phyloP scores from a whole-genome alignment of 2,797 vertebrate species.

The Chrosomus eos region DNA sequence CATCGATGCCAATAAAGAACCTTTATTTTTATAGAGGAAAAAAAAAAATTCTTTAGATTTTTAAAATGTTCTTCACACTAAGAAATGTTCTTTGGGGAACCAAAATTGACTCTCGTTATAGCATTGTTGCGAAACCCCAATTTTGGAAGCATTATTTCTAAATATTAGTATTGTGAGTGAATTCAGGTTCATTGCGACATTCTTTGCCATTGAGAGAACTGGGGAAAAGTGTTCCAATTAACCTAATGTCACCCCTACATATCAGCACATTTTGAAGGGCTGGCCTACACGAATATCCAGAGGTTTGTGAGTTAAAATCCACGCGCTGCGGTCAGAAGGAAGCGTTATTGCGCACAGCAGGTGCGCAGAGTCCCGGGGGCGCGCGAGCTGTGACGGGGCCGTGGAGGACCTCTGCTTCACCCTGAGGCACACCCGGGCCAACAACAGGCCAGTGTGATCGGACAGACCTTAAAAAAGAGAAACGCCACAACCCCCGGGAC shows the following conservation, averaged over 20 bases:
- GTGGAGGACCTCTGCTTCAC: slow-evolving; percentile 15
- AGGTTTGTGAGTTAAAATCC: neutral
- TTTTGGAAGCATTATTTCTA: neutral
- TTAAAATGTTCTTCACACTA: too few relatives aligned
- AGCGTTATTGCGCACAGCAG: slow-evolving; percentile 47
- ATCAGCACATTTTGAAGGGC: neutral
- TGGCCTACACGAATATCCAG: neutral
- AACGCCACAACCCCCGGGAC: neutral
- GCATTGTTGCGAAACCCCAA: too few relatives aligned
- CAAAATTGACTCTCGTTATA: neutral
- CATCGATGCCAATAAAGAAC: neutral
- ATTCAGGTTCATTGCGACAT: neutral
- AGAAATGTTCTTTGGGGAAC: neutral
- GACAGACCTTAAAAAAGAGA: neutral
- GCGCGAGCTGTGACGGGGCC: slow-evolving; percentile 26
- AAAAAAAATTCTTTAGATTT: neutral
- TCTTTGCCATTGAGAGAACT: neutral
- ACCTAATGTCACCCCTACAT: neutral
- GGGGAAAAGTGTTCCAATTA: neutral
- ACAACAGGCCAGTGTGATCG: slow-evolving; percentile 50
- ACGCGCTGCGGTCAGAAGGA: neutral
- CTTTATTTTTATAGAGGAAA: neutral
- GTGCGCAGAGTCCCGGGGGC: slow-evolving; percentile 32
- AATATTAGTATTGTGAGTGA: neutral
- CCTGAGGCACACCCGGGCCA: slow-evolving; percentile 34